Percentiles rank a stretch among this genome's conserved stretches.
These are phyloP conservation scores for Entomobrya proxima DNA, from an alignment of 2,888 invertebrate genomes.

Conservation along the genomic window DNA sequence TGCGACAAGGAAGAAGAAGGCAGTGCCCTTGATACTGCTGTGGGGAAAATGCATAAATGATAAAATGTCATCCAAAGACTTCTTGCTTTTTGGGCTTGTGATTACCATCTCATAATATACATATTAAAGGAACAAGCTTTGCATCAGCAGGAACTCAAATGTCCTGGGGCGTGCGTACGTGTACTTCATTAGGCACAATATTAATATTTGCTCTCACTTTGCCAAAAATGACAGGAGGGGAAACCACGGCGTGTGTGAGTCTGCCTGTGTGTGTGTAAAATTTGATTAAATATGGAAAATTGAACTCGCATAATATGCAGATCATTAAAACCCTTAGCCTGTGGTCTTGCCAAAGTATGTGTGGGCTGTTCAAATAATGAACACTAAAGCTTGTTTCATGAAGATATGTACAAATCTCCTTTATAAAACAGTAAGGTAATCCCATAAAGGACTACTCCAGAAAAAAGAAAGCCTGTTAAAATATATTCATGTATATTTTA, in stretches of 20 bases:
- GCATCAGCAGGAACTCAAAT: neutral
- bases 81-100: neutral
- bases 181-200: neutral
- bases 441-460: neutral
- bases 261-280: neutral
- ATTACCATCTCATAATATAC: neutral
- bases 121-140: neutral
- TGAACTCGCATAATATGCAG: neutral
- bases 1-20: too few species aligned
- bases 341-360: neutral
- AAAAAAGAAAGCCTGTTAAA: neutral
- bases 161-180: neutral
- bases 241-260: neutral
- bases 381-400: too few species aligned
- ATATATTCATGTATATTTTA: conserved; percentile 1
- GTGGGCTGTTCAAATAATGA: neutral
- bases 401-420: too few species aligned
- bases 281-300: conserved; percentile 9
- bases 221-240: neutral
- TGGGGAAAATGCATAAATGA: neutral
- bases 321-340: neutral
- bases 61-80: too few species aligned
- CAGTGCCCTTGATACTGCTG: neutral
- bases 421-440: too few species aligned
- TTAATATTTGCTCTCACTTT: neutral